These are phyloP conservation scores for Endotricha flammealis DNA, from an alignment of 2,888 invertebrate genomes.

Conservation along the genomic window DNA sequence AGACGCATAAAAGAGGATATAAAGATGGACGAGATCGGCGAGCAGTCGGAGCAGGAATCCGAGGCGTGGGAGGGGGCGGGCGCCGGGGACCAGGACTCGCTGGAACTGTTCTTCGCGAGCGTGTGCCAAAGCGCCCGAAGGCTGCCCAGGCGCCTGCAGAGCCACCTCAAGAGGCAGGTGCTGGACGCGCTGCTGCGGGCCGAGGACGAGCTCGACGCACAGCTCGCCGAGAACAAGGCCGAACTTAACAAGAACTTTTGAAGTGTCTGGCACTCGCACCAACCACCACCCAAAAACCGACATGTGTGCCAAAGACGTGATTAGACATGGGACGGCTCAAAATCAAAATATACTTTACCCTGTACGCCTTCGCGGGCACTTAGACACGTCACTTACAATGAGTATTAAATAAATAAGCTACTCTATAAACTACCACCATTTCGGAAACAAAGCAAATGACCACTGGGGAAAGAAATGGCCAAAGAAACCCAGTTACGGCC, in stretches of 20 bases:
- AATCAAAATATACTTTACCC: too few relatives aligned
- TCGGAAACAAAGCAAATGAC: too few relatives aligned
- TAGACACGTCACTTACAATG: too few relatives aligned
- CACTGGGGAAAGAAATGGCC: too few relatives aligned
- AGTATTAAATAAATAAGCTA: too few relatives aligned
- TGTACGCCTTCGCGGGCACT: too few relatives aligned
- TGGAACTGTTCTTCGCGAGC: conserved; percentile 69
- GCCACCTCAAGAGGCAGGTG: conserved; percentile 50
- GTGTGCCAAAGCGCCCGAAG: conserved; percentile 63
- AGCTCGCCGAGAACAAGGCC: conserved; percentile 27
- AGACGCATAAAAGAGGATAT: conserved; percentile 36
- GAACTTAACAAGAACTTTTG: conserved; percentile 23
- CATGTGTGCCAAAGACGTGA: too few relatives aligned
- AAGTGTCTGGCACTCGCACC: conserved; percentile 12
- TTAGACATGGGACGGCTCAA: too few relatives aligned
- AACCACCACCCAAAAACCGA: too few relatives aligned
- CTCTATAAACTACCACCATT: too few relatives aligned
- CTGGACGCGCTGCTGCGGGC: conserved; percentile 53
- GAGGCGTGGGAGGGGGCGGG: conserved; percentile 42
- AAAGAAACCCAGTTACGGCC: too few relatives aligned
- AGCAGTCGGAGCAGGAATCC: conserved; percentile 43
- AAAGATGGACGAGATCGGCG: conserved; percentile 45
- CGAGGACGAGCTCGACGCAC: conserved; percentile 53
- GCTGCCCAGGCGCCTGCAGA: conserved; percentile 46
- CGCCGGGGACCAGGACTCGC: conserved; percentile 38